Evolutionary conservation across 2,888 invertebrate species (phyloP), one percentile per base, ranked within the genome.

Genomic region (Disparrhopalites patrizii): DNA sequence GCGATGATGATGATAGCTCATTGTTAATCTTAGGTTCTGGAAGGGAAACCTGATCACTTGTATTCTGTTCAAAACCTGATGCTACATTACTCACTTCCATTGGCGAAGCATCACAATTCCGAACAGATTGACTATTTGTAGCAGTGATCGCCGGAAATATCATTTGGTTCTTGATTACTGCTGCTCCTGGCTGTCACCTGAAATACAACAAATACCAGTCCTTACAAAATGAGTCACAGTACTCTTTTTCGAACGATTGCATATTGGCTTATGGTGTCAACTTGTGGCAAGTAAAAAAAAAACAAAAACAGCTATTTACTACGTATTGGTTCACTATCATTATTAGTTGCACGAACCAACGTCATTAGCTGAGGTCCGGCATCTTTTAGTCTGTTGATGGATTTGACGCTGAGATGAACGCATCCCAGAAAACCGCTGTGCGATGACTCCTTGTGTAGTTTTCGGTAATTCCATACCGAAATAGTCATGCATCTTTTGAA

Each of bases 281-380:
- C 18, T n/a, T 47, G 7, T 15, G 18, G 47, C 7, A 18, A 7
- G 3, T 10, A 28, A 55, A n/a, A 28, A 8, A 51, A 50, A 62
- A 18, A 23, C 27, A 50, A 54, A 8, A 20, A 30, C 20, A 27
- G 47, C 3, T 40, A 28, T 33, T 65, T 28, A 74, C 74, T 71
- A 72, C 38, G 82, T 2, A 96, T 92, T 38, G 90, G 87, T 76
- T 95, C 93, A 57, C 87, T 86, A 78, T 94, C 94, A 70, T 91
- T 91, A 15, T 88, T 85, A 66, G 88, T 88, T 70, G 90, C 89
- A 80, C 93, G 92, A 77, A 91, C 89, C 76, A 97, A 83, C 80
- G 96, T 95, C 77, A 97, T 82, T 75, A 94, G 88, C 84, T 96
- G 96, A 84, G 94, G 96, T 80, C 96, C 96, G 75, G 95, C 93